Conservation (phyloP, 2,888 invertebrate species). For the Drosophila stalkeri region DNA sequence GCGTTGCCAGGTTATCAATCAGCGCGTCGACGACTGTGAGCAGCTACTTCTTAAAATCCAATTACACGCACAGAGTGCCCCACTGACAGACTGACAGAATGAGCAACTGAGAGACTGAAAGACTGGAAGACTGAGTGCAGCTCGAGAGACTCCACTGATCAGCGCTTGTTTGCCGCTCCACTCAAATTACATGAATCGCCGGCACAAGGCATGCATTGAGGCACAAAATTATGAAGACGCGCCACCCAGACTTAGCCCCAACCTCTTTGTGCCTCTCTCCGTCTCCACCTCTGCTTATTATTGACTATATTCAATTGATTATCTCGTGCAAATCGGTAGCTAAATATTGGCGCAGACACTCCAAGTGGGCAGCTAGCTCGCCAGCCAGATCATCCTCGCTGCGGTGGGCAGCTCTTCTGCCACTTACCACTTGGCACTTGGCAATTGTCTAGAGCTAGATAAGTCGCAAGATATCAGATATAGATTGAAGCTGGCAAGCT, state of each 20-base stretch:
- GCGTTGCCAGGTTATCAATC: slow-evolving; percentile 72
- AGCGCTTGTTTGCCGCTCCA: slow-evolving; percentile 37
- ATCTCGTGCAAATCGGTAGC: slow-evolving; percentile 77
- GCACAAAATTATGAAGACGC: slow-evolving; percentile 66
- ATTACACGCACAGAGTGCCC: slow-evolving; percentile 66
- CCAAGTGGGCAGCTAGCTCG: slow-evolving; percentile 68
- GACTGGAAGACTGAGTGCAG: not conserved
- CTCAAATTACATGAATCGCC: slow-evolving; percentile 77
- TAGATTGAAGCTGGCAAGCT: slow-evolving; percentile 53
- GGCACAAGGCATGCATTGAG: slow-evolving; percentile 57
- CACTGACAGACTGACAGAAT: slow-evolving; percentile 37
- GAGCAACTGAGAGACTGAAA: slow-evolving; percentile 18
- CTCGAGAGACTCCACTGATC: slow-evolving; percentile 42
- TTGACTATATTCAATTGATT: slow-evolving; percentile 77
- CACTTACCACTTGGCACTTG: slow-evolving; percentile 66
- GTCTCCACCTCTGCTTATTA: slow-evolving; percentile 56
- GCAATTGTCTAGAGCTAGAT: slow-evolving; percentile 38
- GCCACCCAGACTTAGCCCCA: slow-evolving; percentile 61
- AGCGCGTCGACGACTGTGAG: slow-evolving; percentile 44
- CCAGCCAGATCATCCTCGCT: slow-evolving; percentile 28
- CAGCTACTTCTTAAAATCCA: slow-evolving; percentile 78
- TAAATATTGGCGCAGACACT: slow-evolving; percentile 75
- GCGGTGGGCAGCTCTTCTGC: slow-evolving; percentile 61
- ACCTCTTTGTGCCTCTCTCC: not conserved
- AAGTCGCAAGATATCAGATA: slow-evolving; percentile 37